These are phyloP conservation scores for Spicauda simplicius DNA, from an alignment of 2,888 invertebrate genomes.

Conservation along the genomic window DNA sequence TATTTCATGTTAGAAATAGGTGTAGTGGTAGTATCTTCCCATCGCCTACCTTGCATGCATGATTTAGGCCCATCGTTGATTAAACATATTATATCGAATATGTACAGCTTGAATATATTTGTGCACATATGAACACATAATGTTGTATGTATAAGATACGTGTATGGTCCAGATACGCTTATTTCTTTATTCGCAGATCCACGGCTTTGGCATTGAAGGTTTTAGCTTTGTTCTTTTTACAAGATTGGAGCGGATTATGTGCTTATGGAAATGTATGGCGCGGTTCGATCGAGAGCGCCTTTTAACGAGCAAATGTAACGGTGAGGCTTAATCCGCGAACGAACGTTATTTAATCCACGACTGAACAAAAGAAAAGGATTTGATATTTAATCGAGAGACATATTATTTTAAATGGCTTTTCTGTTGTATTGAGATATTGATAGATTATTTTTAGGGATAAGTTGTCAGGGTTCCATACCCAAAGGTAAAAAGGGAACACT, in stretches of 20 bases:
- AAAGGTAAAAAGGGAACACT: no score
- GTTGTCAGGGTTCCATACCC: no score
- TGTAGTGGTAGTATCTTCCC: no score
- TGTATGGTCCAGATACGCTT: background rate
- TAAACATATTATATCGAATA: no score
- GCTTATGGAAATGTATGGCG: constrained; percentile 28
- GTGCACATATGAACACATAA: no score
- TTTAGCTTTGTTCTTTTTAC: constrained; percentile 30
- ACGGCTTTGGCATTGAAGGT: constrained; percentile 19
- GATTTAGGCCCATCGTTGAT: no score
- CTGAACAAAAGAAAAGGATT: constrained; percentile 11
- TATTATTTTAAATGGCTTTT: background rate
- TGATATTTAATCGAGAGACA: constrained; percentile 1
- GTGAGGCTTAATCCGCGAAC: constrained; percentile 22
- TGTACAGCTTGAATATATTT: no score
- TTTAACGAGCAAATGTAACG: constrained; percentile 35
- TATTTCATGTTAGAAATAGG: no score
- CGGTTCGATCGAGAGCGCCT: constrained; percentile 25
- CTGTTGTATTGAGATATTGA: background rate
- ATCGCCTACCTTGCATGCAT: no score
- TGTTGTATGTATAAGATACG: no score
- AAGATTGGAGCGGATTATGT: constrained; percentile 34
- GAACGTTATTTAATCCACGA: constrained; percentile 17
- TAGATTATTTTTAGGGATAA: no score
- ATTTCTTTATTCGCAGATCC: constrained; percentile 26